Evolutionary conservation across 2,888 invertebrate species (phyloP), one percentile per base, ranked within the genome.

Genomic region (Cryptocephalus primarius): DNA sequence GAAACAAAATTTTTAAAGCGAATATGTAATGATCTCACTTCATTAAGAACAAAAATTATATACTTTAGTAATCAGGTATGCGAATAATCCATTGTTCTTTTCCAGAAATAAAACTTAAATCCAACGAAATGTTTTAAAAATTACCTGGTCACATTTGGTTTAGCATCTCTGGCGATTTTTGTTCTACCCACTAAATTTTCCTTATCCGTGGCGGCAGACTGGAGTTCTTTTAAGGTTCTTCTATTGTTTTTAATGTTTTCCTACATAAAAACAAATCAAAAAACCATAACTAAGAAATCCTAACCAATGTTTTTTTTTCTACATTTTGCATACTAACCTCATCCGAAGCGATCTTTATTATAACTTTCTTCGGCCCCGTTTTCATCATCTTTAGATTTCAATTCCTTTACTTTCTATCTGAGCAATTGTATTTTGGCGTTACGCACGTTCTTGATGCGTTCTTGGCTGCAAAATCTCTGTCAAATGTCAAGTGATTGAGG

Each of bases 101-200:
- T 22, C 22, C 22, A 22, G 36, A 12, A 36, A 6, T 36, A 36
- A 36, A 36, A 12, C 4, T 4, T 36, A 11, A 4, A 42, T 8
- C 32, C 9, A 42, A 8, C 8, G 11, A 10, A 33, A 13, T 9
- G 32, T 12, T 40, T 40, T 43, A 22, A 22, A 22, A 22, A 6
- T 22, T 22, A 22, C 22, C 22, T 22, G 22, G 2, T 22, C 52
- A 41, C 45, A 10, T 43, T 39, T 43, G 55, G 51, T 51, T 63
- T 63, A n/a, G 51, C 43, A 40, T 64, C 63, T 54, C 65, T 68
- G 2, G 57, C 51, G n/a, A 49, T 38, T 22, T 48, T 62, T 40
- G 74, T 70, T 60, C 86, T 79, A 58, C 85, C 85, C 58, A 78
- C 80, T 55, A 87, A 72, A 68, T 88, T 88, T 72, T 88, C 87